These are phyloP conservation scores for Dolichoris vasculosae DNA, from an alignment of 1,140 invertebrate species.

Conservation along the genomic window DNA sequence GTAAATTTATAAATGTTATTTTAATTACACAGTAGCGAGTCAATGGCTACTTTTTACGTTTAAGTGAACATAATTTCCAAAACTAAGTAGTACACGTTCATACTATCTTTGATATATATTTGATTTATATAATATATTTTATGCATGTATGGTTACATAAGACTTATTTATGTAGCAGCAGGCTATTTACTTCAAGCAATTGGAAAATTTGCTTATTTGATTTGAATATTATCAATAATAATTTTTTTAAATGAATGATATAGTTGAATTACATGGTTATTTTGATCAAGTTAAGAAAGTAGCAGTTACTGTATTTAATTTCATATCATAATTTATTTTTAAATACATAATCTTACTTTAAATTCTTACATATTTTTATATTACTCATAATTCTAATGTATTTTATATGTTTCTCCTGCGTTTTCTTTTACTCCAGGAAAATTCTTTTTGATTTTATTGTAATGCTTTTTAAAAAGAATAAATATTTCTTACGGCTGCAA, in stretches of 20 bases:
- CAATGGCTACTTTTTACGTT: slow-evolving; percentile 5
- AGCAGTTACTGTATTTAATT: not conserved
- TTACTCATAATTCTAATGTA: not conserved
- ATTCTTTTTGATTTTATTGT: not conserved
- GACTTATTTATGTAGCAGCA: not conserved
- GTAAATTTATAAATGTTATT: slow-evolving; percentile 18
- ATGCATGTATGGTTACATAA: not conserved
- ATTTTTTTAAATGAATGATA: not conserved
- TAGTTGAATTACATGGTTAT: not conserved
- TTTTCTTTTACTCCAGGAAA: not conserved
- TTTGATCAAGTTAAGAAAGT: not conserved
- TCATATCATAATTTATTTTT: not conserved
- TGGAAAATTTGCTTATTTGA: not conserved
- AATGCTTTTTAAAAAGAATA: not conserved
- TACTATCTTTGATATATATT: not conserved
- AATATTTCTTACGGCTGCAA: not conserved
- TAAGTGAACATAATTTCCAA: not conserved
- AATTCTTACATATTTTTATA: not conserved
- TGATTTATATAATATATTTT: slow-evolving; percentile 24
- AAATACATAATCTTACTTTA: not conserved
- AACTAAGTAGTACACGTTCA: not conserved
- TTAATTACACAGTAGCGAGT: slow-evolving; percentile 19
- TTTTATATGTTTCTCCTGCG: not conserved
- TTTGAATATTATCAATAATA: not conserved
- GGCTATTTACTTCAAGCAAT: not conserved